Conservation (phyloP, 2,113 vertebrate species). For the Herpetotheres cachinnans region DNA sequence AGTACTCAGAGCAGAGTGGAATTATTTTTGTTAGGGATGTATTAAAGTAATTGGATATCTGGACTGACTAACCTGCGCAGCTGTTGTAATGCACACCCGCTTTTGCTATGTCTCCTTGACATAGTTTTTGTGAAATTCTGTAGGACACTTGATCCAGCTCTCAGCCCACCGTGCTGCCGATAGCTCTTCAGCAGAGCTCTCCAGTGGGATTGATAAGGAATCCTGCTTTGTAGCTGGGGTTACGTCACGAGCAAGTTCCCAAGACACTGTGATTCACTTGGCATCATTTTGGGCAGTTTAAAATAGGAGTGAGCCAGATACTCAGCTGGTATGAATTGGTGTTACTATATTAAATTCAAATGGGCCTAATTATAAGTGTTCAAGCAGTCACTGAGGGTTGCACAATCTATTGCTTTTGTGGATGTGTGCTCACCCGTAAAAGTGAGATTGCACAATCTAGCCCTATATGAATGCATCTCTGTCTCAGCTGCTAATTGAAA, state of each 20-base stretch:
- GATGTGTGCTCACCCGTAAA: background rate
- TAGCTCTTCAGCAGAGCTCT: background rate
- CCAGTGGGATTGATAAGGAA: background rate
- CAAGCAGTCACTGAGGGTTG: background rate
- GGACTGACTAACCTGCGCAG: fast-evolving
- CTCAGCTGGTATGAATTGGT: background rate
- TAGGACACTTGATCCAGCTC: background rate
- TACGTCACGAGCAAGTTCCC: background rate
- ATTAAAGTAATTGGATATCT: background rate
- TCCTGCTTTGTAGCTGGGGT: background rate
- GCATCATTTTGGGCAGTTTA: background rate
- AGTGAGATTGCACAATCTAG: conserved; percentile 6
- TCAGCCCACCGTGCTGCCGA: fast-evolving
- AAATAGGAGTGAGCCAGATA: conserved; percentile 11
- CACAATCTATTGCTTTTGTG: background rate
- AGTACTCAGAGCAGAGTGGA: background rate
- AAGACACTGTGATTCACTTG: background rate
- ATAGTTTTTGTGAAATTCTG: background rate
- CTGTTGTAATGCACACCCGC: background rate
- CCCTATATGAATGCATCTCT: background rate
- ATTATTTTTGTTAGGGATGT: background rate
- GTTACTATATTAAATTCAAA: conserved; percentile 24
- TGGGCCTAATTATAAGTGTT: background rate
- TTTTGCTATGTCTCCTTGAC: background rate
- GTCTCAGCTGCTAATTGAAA: conserved; percentile 16